A percentile compares a stretch with the other conserved stretches of the same genome.
Evolutionary conservation across 2,888 invertebrate species (phyloP).

Genomic region (Archips crataeganus): DNA sequence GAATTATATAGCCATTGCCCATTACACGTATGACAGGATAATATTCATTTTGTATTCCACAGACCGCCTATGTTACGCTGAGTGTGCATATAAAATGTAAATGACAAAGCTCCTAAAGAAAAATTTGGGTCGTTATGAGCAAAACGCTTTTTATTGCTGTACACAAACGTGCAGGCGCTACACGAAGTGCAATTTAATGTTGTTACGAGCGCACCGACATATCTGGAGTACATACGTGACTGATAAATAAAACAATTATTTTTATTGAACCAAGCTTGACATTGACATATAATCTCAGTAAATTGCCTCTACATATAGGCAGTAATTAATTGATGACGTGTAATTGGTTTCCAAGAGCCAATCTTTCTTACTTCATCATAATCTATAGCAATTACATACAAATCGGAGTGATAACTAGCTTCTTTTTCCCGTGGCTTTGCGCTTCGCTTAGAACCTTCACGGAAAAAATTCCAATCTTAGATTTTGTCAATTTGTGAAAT

Average conservation of each 20-base stretch:
- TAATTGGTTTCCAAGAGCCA: too few relatives aligned
- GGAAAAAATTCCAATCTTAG: too few relatives aligned
- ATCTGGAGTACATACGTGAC: slow-evolving; percentile 14
- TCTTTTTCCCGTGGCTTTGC: too few relatives aligned
- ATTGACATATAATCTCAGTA: background rate
- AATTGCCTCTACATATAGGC: background rate
- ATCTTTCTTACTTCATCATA: too few relatives aligned
- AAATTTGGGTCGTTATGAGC: slow-evolving; percentile 51
- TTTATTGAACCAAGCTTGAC: background rate
- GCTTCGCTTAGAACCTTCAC: too few relatives aligned
- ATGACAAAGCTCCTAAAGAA: slow-evolving; percentile 57
- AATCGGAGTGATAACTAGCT: too few relatives aligned
- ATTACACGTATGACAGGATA: slow-evolving; percentile 30
- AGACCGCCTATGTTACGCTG: slow-evolving; percentile 37
- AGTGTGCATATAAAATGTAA: slow-evolving; percentile 49
- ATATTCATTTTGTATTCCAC: slow-evolving; percentile 44
- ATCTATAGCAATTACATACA: too few relatives aligned
- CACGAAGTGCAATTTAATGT: slow-evolving; percentile 47
- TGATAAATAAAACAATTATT: slow-evolving; percentile 31
- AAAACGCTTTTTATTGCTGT: slow-evolving; percentile 54
- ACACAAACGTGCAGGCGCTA: slow-evolving; percentile 54
- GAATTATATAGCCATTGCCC: slow-evolving; percentile 27
- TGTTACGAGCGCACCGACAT: slow-evolving; percentile 43
- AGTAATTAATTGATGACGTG: background rate
- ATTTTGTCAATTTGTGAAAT: too few relatives aligned